Conservation (phyloP, 2,113 vertebrate genomes). For the Orcinus orca region DNA sequence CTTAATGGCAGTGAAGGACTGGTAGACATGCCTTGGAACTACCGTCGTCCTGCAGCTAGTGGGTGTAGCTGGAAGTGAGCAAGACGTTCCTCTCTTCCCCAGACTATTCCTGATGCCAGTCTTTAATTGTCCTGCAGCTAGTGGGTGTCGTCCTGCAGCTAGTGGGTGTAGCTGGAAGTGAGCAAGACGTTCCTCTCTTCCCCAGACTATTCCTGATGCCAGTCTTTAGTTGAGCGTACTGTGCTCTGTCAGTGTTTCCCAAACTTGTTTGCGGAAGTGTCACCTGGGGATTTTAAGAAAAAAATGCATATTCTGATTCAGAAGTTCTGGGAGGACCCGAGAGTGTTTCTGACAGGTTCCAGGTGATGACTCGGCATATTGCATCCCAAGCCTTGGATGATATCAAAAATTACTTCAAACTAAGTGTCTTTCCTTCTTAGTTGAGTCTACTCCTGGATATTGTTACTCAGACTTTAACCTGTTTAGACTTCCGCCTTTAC, state of each 20-base stretch:
- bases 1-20: too few relatives aligned
- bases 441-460: not conserved
- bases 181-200: too few relatives aligned
- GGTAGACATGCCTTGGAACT: not conserved
- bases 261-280: not conserved
- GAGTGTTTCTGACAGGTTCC: not conserved
- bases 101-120: accelerated
- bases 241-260: accelerated
- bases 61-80: accelerated
- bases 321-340: too few relatives aligned
- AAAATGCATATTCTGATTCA: not conserved
- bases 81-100: too few relatives aligned
- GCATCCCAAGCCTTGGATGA: not conserved
- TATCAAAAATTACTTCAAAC: not conserved
- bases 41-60: accelerated
- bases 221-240: not conserved
- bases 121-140: too few relatives aligned
- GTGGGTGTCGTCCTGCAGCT: not conserved
- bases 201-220: accelerated
- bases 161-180: accelerated
- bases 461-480: not conserved
- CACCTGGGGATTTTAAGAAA: not conserved
- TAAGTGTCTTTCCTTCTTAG: not conserved
- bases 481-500: not conserved
- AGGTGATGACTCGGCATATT: not conserved